Evolutionary conservation across 2,888 invertebrate species (phyloP).

Genomic region (Eledona agricola): DNA sequence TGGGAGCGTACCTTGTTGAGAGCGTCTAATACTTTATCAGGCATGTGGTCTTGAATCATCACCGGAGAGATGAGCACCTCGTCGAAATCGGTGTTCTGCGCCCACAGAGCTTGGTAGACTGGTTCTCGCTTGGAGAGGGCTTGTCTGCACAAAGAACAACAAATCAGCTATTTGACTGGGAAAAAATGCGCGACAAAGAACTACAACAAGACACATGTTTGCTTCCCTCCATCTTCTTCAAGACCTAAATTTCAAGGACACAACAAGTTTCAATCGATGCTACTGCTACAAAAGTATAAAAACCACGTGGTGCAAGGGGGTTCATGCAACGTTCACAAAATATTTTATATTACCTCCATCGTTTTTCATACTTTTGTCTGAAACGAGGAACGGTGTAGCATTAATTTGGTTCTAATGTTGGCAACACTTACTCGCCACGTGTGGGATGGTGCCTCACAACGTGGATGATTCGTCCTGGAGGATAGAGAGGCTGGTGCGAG

Average conservation of each 20-base stretch:
- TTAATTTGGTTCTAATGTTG: slow-evolving; percentile 10
- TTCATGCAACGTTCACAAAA: slow-evolving; percentile 32
- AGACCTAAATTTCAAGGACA: no score
- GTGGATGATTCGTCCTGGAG: slow-evolving; percentile 86
- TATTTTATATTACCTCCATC: slow-evolving; percentile 74
- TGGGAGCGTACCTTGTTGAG: slow-evolving; percentile 77
- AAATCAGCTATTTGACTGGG: no score
- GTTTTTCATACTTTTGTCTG: slow-evolving; percentile 80
- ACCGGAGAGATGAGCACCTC: slow-evolving; percentile 89
- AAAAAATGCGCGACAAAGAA: no score
- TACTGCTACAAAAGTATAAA: slow-evolving; percentile 36
- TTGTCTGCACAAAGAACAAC: slow-evolving; percentile 64
- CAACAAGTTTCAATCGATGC: no score
- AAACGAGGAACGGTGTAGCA: slow-evolving; percentile 54
- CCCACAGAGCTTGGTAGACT: slow-evolving; percentile 89
- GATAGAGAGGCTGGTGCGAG: slow-evolving; percentile 82
- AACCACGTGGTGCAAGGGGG: slow-evolving; percentile 30
- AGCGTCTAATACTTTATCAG: slow-evolving; percentile 83
- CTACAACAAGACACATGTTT: no score
- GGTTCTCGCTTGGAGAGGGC: slow-evolving; percentile 77
- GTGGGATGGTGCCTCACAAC: slow-evolving; percentile 86
- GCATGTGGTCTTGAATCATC: slow-evolving; percentile 93
- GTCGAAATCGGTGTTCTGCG: slow-evolving; percentile 83
- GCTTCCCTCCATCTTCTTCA: no score
- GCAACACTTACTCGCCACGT: slow-evolving; percentile 75